A percentile compares a stretch with the other conserved stretches of the same genome.
Evolutionary conservation across 1,140 invertebrate genomes (phyloP).

Genomic region (Apis laboriosa): DNA sequence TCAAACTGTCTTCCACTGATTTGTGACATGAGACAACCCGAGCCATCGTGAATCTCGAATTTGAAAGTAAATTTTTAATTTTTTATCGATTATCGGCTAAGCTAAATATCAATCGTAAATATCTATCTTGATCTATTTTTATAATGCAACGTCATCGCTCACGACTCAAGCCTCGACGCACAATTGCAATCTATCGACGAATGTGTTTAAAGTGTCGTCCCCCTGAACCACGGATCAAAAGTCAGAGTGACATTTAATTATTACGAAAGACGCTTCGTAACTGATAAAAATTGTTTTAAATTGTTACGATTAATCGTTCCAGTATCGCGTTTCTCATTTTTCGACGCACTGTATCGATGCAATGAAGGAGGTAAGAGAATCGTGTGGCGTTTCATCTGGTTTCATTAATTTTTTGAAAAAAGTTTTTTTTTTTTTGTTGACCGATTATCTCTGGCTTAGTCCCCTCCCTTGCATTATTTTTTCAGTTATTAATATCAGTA

Average conservation of each 20-base stretch:
- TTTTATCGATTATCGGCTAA: neutral
- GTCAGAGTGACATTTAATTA: slow-evolving; percentile 44
- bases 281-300: slow-evolving; percentile 35
- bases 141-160: neutral
- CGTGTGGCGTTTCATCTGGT: neutral
- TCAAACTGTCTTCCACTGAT: slow-evolving; percentile 28
- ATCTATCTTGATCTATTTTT: neutral
- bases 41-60: neutral
- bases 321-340: slow-evolving; percentile 24
- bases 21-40: neutral
- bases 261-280: slow-evolving; percentile 36
- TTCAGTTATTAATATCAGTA: slow-evolving; percentile 7
- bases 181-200: slow-evolving; percentile 13
- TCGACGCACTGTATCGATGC: slow-evolving; percentile 12
- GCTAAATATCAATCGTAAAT: neutral
- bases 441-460: neutral
- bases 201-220: slow-evolving; percentile 42
- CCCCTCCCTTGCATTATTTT: neutral
- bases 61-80: no score
- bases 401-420: neutral
- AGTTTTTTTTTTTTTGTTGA: slow-evolving; percentile 13
- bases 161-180: neutral
- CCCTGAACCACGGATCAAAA: slow-evolving; percentile 48
- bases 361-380: slow-evolving; percentile 34
- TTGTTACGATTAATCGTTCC: slow-evolving; percentile 30